Base-by-base conservation (phyloP, 2,797 vertebrate genomes). In the Euphonia xanthogaster region DNA sequence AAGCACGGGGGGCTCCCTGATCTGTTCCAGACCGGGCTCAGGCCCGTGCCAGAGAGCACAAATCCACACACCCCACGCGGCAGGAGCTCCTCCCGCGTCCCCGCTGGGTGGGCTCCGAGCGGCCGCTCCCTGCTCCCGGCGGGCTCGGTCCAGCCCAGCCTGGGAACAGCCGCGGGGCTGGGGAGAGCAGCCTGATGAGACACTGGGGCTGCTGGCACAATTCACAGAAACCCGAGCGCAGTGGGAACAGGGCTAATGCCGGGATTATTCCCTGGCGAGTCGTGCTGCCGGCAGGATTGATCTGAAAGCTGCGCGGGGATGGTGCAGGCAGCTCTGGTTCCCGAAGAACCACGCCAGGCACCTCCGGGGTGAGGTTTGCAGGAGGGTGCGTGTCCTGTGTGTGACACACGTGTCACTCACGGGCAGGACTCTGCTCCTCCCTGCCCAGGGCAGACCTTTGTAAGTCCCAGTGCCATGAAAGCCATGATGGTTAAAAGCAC, bases 391-490 rank as follows among this genome's bases (percentile, higher is more conserved):
- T 33, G 54, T 28, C 15, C 24, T 19, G 19, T 10, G 23, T 6
- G 33, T 22, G 75, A 39, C 40, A 35, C 44, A 42, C 1, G 0
- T 4, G 35, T 15, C 48, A 16, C 30, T 9, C 24, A 15, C 4
- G 2, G 17, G 31, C 65, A 75, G 28, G 27, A 21, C 37, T 31
- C 31, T 7, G 35, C 48, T 67, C 18, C 62, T 60, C 2, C 2
- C 48, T 48, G 47, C 31, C 42, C 15, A 4, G 3, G 16, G 4
- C 7, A 47, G 7, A 8, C 7, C 13, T 53, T 8, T 5, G 10
- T 25, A 20, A 37, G 17, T 10, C 33, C 9, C 0, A 0, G 28
- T 30, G 31, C 54, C 4, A 1, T 2, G 20, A 28, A 61, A 61
- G 20, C 6, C 1, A 0, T 1, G 2, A 3, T 3, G 30, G 42